Base-by-base conservation (phyloP, 2,113 vertebrate genomes). In the Pithys albifrons region DNA sequence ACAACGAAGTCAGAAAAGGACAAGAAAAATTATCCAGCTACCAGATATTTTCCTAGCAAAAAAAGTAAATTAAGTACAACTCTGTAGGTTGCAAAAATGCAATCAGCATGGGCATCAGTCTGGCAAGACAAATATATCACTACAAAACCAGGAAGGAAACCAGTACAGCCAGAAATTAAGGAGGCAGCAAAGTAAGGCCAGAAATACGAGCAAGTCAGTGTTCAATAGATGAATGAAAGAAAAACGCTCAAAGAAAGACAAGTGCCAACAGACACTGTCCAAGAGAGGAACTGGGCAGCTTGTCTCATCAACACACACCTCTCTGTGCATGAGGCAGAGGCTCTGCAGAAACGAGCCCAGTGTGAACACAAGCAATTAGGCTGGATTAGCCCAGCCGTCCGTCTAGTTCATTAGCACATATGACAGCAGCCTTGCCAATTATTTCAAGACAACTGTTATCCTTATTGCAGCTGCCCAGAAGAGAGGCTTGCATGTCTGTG, bases 281-380 rank as follows among this genome's bases (percentile, higher is more conserved):
- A 61, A 48, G 29, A 45, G 19, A 43, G 5, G 14, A 54, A n/a
- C 28, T 5, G 23, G 45, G 64, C 18, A 71, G 51, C 25, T 57
- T 58, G 41, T 62, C 59, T 41, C 22, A 2, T 16, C 12, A 2
- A 4, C 9, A 2, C 2, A 46, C 7, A 5, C 10, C 29, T 62
- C 13, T 46, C 28, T 0, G n/a, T 23, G 39, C 43, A 17, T 0
- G 12, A 55, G 74, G 61, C 48, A 88, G 49, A 90, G 66, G 37
- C 33, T 73, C 71, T 6, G 1, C 6, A 22, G 37, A 11, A 15
- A 64, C 0, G 7, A 59, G 64, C 69, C 41, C 12, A 19, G 24
- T 3, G n/a, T 39, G 73, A 74, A 28, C 48, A 59, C 28, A 35
- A 14, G 61, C 16, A n/a, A 3, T 31, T 23, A 41, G 3, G 49